Evolutionary conservation across 1,140 invertebrate genomes (phyloP).

Genomic region (Leptinotarsa undecemlineata): DNA sequence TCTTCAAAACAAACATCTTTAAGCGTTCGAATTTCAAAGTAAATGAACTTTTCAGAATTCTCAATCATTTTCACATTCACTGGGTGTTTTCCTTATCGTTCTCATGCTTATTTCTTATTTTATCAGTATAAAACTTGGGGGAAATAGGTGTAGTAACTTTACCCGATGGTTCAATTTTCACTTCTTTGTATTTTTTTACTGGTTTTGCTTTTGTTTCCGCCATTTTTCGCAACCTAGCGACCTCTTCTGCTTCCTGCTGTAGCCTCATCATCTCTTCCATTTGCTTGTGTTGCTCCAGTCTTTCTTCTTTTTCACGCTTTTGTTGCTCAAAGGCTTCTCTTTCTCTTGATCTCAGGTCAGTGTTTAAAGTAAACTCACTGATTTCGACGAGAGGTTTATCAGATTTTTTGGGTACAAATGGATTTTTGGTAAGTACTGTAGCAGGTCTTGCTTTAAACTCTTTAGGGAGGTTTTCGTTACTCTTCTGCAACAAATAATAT

Average conservation of each 20-base stretch:
- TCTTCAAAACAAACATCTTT: too few species aligned
- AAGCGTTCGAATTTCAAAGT: too few species aligned
- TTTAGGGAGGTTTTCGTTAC: constrained; percentile 20
- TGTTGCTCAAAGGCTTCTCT: constrained; percentile 56
- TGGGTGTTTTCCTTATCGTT: constrained; percentile 16
- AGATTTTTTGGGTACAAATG: constrained; percentile 57
- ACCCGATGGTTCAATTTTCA: constrained; percentile 31
- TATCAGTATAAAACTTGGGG: constrained; percentile 34
- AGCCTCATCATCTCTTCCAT: constrained; percentile 24
- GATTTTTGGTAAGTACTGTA: constrained; percentile 57
- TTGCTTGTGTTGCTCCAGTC: constrained; percentile 39
- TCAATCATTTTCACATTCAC: not conserved
- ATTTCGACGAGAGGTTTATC: constrained; percentile 41
- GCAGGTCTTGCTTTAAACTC: constrained; percentile 59
- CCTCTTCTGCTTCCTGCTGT: constrained; percentile 23
- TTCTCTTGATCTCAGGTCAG: constrained; percentile 56
- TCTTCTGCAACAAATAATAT: constrained; percentile 30
- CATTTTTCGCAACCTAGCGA: constrained; percentile 30
- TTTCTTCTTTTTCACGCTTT: constrained; percentile 54
- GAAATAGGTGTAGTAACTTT: constrained; percentile 40
- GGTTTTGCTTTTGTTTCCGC: constrained; percentile 40
- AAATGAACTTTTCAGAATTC: too few species aligned
- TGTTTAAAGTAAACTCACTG: constrained; percentile 56
- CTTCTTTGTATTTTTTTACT: constrained; percentile 38
- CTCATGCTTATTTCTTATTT: not conserved